These are phyloP conservation scores for Megalonaias nervosa DNA, from an alignment of 1,140 invertebrate species.

Conservation along the genomic window DNA sequence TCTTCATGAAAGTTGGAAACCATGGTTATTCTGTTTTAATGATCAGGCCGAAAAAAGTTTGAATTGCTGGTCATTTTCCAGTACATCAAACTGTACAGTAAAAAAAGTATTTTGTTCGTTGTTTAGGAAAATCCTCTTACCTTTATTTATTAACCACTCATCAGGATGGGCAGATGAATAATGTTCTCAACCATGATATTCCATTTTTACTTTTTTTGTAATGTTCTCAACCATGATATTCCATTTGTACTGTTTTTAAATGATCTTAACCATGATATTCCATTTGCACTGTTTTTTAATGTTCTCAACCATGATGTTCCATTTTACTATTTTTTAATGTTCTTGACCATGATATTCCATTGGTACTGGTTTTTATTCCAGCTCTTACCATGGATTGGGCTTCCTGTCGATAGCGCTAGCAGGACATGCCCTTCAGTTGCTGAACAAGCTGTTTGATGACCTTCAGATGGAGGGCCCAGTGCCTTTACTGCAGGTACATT, in stretches of 20 bases:
- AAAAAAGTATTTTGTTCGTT: too few relatives aligned
- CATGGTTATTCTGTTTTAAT: too few relatives aligned
- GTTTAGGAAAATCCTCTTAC: too few relatives aligned
- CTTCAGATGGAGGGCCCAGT: slow-evolving; percentile 72
- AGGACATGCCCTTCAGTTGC: slow-evolving; percentile 80
- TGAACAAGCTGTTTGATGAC: slow-evolving; percentile 80
- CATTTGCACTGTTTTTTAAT: neutral
- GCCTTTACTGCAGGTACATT: slow-evolving; percentile 15
- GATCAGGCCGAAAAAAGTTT: too few relatives aligned
- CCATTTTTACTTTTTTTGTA: neutral
- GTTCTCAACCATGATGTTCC: too few relatives aligned
- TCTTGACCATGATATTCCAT: neutral
- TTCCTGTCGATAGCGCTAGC: slow-evolving; percentile 86
- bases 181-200: too few relatives aligned
- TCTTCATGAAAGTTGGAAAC: too few relatives aligned
- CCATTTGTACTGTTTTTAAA: slow-evolving; percentile 1
- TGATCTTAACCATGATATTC: too few relatives aligned
- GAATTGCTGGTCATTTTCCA: too few relatives aligned
- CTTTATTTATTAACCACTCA: too few relatives aligned
- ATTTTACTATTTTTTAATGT: neutral
- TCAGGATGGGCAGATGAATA: too few relatives aligned
- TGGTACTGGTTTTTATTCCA: slow-evolving; percentile 24
- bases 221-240: neutral
- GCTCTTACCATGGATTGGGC: slow-evolving; percentile 80
- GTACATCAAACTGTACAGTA: too few relatives aligned